Base-by-base conservation (phyloP, 1,140 invertebrate genomes). In the Chlorops oryzae region DNA sequence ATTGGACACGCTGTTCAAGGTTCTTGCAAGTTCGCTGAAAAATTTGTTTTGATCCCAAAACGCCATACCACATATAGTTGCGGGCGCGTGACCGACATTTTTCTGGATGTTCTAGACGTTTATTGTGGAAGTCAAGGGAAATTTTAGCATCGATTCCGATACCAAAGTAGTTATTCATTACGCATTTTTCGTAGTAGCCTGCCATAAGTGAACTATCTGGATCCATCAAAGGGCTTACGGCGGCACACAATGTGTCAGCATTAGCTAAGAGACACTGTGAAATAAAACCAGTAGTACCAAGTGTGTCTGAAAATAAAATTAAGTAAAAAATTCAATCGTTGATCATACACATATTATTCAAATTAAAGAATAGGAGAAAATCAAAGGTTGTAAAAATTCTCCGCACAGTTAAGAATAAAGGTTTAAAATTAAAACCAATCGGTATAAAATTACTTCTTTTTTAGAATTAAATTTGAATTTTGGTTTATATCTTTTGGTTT, bases 161-260 rank as follows among this genome's bases (percentile, higher is more conserved):
- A 1, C 96, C 96, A 74, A 98, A 98, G 73, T 99, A 99, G 72
- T 98, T 98, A 70, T 98, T 98, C 95, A 99, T 98, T 1, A 98
- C 94, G 56, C 91, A 94, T 55, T 86, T 84, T 74, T 98, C 95
- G 58, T 87, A 87, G 72, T 92, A 96, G 3, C 92, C 91, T 75
- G 93, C 90, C 75, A 92, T 72, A 10, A 90, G 77, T 6, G 90
- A 90, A 64, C 95, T 89, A 72, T 94, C 90, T 0, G 87, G 85
- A 73, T 95, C 91, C 83, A 95, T 91, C 12, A 96, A 74, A 3
- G 92, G 92, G 54, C 91, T 92, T 12, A 91, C 92, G 5, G 92
- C 90, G 27, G 93, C 92, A 76, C 93, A 96, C 1, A 98, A 75
- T 10, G 93, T 91, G 73, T 96, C 93, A n/a, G 93, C 93, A 75